Evolutionary conservation across 1,140 invertebrate species (phyloP), one percentile per base, ranked within the genome.

Genomic region (Achatina immaculata): DNA sequence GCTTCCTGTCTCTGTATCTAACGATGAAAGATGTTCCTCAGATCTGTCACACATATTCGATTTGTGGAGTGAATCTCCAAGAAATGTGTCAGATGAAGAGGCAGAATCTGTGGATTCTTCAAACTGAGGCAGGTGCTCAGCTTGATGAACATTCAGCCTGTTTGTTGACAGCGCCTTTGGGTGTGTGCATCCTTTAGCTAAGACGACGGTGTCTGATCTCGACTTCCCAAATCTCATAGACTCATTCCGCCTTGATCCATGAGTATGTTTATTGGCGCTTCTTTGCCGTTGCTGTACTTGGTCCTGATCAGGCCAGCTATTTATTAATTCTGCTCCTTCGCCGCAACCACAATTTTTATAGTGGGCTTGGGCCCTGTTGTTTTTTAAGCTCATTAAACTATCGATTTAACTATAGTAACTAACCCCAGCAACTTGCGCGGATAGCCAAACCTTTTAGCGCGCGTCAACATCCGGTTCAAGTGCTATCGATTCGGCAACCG

Each of bases 151-250:
- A 34, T 9, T 31, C n/a, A 62, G n/a, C 16, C 58, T 62, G 16
- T 62, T 28, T 34, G 58, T 62, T 62, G 58, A 62, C 58, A 62
- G 7, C 21, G 58, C 58, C n/a, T 62, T 62, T 62, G 58, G 58
- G 16, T 62, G 58, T 4, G 58, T 62, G 28, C n/a, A 62, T 4
- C 58, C 58, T 28, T 62, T 62, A 19, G 58, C 58, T 62, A 62
- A 31, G 16, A 62, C 58, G 6, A 62, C 58, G 7, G 58, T 62
- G 31, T 62, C 58, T 62, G 58, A 62, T 31, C 28, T 28, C 2
- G 58, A 62, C 28, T 62, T 62, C 1, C 58, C 58, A 2, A 62
- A n/a, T 62, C 31, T 62, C 58, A 28, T 31, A 31, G n/a, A 21
- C n/a, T 58, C 28, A 4, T 28, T n/a, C n/a, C n/a, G n/a, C n/a